These are phyloP conservation scores for Enteromius fasciolatus DNA, from an alignment of 2,797 vertebrate species.

Conservation along the genomic window DNA sequence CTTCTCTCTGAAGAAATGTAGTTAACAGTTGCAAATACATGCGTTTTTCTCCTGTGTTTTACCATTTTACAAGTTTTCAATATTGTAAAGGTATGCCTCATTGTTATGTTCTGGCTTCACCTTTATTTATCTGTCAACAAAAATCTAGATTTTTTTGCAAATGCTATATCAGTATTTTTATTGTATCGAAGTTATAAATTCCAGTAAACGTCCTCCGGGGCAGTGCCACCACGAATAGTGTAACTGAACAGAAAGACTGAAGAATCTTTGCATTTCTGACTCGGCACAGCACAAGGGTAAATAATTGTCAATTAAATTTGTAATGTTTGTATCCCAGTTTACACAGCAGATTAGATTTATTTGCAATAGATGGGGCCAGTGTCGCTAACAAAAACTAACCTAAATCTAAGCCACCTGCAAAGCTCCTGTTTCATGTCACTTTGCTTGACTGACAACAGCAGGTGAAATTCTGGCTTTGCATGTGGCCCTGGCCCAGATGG, in stretches of 20 bases:
- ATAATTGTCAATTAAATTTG: not conserved
- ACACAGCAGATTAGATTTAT: not conserved
- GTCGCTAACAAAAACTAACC: slow-evolving; percentile 47
- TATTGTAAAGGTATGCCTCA: not conserved
- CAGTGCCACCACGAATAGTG: not conserved
- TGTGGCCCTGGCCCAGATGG: slow-evolving; percentile 39
- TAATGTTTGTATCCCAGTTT: not conserved
- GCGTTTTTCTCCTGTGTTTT: not conserved
- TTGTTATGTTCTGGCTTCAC: not conserved
- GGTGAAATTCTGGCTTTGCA: slow-evolving; percentile 72
- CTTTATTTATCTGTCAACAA: not conserved
- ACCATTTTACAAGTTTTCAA: not conserved
- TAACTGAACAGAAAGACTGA: not conserved
- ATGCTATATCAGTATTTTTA: not conserved
- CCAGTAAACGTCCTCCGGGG: not conserved
- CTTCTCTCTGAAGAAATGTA: too few species aligned
- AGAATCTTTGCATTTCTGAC: not conserved
- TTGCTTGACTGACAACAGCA: slow-evolving; percentile 77
- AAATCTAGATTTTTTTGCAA: not conserved
- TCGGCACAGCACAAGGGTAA: not conserved
- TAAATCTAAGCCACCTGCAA: slow-evolving; percentile 49
- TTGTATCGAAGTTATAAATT: not conserved
- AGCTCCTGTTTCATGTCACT: slow-evolving; percentile 74
- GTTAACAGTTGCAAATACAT: not conserved
- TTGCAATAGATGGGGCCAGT: slow-evolving; percentile 23